Base-by-base conservation (phyloP, 2,797 vertebrate species). In the Schizopygopsis malacanthus region DNA sequence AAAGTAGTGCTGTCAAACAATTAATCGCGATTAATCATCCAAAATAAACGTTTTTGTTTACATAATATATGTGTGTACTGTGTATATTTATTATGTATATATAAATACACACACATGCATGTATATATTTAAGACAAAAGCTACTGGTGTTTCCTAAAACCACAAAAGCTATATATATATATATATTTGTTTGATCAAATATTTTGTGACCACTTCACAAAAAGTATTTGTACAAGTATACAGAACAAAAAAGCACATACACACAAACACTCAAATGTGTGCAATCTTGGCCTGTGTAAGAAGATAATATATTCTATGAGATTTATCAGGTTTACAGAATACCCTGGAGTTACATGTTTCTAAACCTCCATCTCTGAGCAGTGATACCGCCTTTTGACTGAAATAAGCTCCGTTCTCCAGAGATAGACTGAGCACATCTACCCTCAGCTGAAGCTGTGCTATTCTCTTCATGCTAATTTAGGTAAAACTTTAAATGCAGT, bases 281-380 rank as follows among this genome's bases (percentile, higher is more conserved):
- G 45, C 77, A 73, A 59, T 25, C 81, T 92, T 92, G 91, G 90
- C 90, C 93, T 93, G 92, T 94, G 91, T 93, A 93, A 93, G 91
- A 91, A 90, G 78, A 93, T 85, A 90, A 89, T 90, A 92, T 92
- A 88, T 16, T 37, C 69, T 89, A 89, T 93, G 88, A 88, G 89
- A 93, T 93, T 92, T 89, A 88, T 85, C 88, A 86, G 89, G 67
- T 6, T 92, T 88, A 91, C 77, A 89, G 85, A 92, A 81, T 41
- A 78, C 70, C 88, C 80, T 50, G 50, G 81, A 83, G 86, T 43
- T 65, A 70, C 69, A 61, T 59, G 50, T 78, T 79, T 78, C 70
- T 79, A 86, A 83, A 88, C 82, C 90, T 87, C 72, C 71, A 93
- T 93, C 90, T 90, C 77, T 78, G 69, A 86, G 85, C 90, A 87